Conservation (phyloP, 2,113 vertebrate species). For the Heterocephalus glaber region DNA sequence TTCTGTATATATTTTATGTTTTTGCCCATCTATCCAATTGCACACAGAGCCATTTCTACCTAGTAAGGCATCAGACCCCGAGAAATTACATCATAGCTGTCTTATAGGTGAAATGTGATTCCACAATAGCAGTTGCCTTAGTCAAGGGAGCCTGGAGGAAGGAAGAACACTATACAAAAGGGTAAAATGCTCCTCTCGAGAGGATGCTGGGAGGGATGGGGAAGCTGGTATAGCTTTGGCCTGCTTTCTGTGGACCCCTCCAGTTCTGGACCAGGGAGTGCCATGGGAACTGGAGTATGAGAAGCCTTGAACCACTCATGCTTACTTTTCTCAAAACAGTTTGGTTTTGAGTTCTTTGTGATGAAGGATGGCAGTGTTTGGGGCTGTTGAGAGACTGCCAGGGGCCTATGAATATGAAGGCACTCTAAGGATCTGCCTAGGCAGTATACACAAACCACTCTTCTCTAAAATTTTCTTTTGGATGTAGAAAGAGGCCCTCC, state of each 20-base stretch:
- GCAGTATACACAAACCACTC: rapidly evolving
- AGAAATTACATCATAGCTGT: background rate
- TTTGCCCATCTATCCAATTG: background rate
- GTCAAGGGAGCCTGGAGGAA: background rate
- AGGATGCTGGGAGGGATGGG: background rate
- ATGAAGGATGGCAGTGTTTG: background rate
- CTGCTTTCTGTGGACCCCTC: background rate
- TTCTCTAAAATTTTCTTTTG: background rate
- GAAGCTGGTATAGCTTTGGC: background rate
- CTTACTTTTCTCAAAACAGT: background rate
- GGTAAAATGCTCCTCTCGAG: background rate
- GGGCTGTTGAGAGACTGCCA: background rate
- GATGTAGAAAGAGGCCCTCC: background rate
- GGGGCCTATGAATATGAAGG: background rate
- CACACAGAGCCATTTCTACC: background rate
- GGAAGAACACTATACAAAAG: background rate
- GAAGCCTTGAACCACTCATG: background rate
- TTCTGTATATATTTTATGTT: background rate
- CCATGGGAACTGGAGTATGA: rapidly evolving
- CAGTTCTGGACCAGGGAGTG: rapidly evolving
- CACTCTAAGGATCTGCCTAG: background rate
- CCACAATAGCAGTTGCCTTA: background rate
- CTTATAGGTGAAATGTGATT: background rate
- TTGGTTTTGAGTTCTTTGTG: background rate
- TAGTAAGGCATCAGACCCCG: background rate